A percentile compares a stretch with the other conserved stretches of the same genome.
These are phyloP conservation scores for Tauraco hartlaubi DNA, from an alignment of 2,797 vertebrate species.

Conservation along the genomic window DNA sequence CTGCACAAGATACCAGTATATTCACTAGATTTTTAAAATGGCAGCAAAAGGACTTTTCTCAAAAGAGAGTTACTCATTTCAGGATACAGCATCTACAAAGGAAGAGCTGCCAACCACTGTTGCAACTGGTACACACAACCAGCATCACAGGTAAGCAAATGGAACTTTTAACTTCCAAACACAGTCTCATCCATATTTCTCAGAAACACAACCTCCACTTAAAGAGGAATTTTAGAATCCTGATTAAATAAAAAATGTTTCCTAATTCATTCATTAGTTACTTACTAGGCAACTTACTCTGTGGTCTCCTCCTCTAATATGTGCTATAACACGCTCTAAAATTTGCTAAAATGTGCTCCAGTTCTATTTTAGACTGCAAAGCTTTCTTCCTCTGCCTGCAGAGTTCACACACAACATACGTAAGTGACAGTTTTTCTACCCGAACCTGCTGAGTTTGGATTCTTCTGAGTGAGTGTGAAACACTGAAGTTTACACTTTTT, in stretches of 20 bases:
- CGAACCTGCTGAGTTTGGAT: background rate
- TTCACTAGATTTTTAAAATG: background rate
- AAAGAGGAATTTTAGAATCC: background rate
- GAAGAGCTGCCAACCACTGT: background rate
- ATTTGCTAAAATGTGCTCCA: background rate
- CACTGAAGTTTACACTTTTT: background rate
- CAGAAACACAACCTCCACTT: background rate
- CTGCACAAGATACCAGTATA: background rate
- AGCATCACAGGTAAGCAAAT: background rate
- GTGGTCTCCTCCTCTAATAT: background rate
- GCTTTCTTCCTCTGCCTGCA: background rate
- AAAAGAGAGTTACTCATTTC: background rate
- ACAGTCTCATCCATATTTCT: background rate
- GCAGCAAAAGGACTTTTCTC: background rate
- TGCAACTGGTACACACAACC: background rate
- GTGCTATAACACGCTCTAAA: background rate
- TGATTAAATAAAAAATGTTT: background rate
- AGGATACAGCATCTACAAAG: background rate
- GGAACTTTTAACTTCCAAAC: background rate
- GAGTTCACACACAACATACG: background rate
- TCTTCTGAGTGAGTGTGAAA: background rate
- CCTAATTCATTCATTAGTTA: background rate
- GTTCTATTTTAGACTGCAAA: background rate
- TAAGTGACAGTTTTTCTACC: background rate
- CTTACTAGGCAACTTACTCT: background rate